A percentile compares a stretch with the other conserved stretches of the same genome.
These are phyloP conservation scores for Ptychodera flava DNA, from an alignment of 35 echinoderm and acorn worm genomes.

Conservation along the genomic window DNA sequence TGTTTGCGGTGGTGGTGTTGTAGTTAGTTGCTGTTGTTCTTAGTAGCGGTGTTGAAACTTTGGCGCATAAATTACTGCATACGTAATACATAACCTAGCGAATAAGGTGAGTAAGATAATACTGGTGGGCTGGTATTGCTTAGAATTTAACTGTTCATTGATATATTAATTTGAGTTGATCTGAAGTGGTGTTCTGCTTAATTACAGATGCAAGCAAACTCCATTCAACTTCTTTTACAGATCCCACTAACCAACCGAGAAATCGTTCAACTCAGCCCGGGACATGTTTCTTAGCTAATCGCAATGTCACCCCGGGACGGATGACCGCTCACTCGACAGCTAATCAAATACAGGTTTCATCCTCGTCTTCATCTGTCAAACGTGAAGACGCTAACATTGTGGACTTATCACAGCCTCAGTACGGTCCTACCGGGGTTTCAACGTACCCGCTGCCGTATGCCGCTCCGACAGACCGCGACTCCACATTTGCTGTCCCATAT, in stretches of 20 bases:
- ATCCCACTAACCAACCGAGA: constrained; percentile 36
- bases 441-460: not conserved
- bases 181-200: not conserved
- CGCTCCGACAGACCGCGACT: not conserved
- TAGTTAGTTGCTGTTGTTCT: not conserved
- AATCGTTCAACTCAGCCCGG: constrained; percentile 75
- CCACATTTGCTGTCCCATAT: constrained; percentile 35
- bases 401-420: constrained; percentile 3
- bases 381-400: constrained; percentile 50
- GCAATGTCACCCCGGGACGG: constrained; percentile 23
- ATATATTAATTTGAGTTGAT: not conserved
- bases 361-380: constrained; percentile 13
- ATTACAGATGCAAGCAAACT: not conserved
- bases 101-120: no score
- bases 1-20: not conserved
- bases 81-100: no score
- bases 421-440: not conserved
- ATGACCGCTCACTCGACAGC: constrained; percentile 4
- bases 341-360: not conserved
- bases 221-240: not conserved
- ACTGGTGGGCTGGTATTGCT: not conserved
- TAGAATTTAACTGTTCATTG: not conserved
- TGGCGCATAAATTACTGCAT: not conserved
- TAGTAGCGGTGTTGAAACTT: not conserved
- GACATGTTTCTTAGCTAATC: constrained; percentile 87